Evolutionary conservation across 2,888 invertebrate genomes (phyloP).

Genomic region (Sarcophaga variegata): DNA sequence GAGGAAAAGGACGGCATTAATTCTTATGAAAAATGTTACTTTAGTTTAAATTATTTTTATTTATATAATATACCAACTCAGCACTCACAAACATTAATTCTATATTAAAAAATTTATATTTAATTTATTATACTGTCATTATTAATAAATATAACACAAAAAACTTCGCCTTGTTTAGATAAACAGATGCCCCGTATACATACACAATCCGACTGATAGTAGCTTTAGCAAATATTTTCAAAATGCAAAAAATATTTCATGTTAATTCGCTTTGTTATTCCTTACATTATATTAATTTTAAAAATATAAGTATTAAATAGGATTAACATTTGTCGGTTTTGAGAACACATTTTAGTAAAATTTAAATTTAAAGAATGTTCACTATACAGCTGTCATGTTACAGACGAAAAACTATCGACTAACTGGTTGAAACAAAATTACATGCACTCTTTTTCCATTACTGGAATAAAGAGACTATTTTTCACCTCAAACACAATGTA

Average conservation of each 20-base stretch:
- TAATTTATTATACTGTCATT: not conserved
- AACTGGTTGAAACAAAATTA: constrained; percentile 43
- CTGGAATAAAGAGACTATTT: constrained; percentile 46
- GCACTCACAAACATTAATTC: not conserved
- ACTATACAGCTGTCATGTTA: constrained; percentile 37
- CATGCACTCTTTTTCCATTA: constrained; percentile 34
- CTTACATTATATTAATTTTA: not conserved
- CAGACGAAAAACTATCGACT: constrained; percentile 41
- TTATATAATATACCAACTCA: not conserved
- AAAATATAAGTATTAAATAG: not conserved
- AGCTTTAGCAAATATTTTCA: constrained; percentile 5
- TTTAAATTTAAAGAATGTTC: not conserved
- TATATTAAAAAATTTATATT: not conserved
- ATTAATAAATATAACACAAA: not conserved
- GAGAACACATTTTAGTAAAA: not conserved
- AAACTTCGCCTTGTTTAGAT: constrained; percentile 35
- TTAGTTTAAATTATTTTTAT: constrained; percentile 1
- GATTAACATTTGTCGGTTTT: not conserved
- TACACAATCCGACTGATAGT: constrained; percentile 57
- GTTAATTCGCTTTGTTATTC: not conserved
- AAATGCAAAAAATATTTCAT: not conserved
- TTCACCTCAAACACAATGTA: constrained; percentile 7
- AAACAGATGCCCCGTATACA: constrained; percentile 54
- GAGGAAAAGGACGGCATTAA: constrained; percentile 38
- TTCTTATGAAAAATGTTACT: not conserved